Conservation (phyloP, 2,113 vertebrate genomes). For the Pogona vitticeps region DNA sequence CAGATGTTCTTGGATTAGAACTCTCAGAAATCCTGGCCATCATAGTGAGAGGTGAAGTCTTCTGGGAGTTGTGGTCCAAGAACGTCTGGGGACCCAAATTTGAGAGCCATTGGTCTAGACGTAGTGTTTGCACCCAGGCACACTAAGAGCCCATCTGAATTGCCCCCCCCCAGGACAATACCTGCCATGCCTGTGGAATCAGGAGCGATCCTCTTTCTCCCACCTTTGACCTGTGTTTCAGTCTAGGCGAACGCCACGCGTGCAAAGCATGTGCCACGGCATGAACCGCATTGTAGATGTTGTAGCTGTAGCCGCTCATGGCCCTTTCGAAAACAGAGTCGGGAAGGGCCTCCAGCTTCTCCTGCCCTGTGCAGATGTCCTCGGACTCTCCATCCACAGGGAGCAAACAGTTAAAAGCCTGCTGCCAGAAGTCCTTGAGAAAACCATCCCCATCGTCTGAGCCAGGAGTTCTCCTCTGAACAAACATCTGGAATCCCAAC, state of each 20-base stretch:
- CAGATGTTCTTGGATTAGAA: too few relatives aligned
- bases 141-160: too few relatives aligned
- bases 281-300: slow-evolving; percentile 12
- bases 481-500: not conserved
- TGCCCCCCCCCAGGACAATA: not conserved
- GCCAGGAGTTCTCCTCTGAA: not conserved
- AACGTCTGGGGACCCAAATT: too few relatives aligned
- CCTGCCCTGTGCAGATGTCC: not conserved
- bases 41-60: too few relatives aligned
- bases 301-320: slow-evolving; percentile 1
- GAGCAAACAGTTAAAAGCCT: not conserved
- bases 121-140: too few relatives aligned
- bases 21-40: too few relatives aligned
- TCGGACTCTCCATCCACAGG: too few relatives aligned
- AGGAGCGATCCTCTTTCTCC: not conserved
- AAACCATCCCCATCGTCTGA: not conserved
- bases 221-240: not conserved
- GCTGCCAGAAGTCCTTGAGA: too few relatives aligned
- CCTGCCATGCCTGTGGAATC: not conserved
- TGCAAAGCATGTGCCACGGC: too few relatives aligned
- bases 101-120: too few relatives aligned
- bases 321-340: not conserved
- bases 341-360: not conserved
- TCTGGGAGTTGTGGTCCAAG: too few relatives aligned
- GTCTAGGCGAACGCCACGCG: not conserved